Conservation (phyloP, 2,888 invertebrate species). For the Halocaridina rubra region DNA sequence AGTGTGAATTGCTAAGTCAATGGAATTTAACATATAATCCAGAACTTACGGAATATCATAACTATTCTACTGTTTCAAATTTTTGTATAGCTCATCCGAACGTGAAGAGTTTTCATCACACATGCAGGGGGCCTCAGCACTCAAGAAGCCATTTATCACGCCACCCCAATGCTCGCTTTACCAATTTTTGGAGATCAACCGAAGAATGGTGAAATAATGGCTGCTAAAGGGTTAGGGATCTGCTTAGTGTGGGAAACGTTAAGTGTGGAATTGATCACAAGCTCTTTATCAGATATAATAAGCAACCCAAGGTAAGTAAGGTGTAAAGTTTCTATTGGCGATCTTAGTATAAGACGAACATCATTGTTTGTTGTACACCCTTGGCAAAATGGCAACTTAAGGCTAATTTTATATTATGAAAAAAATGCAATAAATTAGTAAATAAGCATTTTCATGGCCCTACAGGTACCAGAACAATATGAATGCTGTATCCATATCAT, state of each 20-base stretch:
- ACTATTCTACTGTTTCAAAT: too few species aligned
- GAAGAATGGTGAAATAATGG: not conserved
- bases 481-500: not conserved
- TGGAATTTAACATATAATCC: too few species aligned
- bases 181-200: not conserved
- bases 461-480: not conserved
- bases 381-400: not conserved
- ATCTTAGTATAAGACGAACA: not conserved
- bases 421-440: too few species aligned
- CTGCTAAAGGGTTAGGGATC: not conserved
- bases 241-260: not conserved
- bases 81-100: not conserved
- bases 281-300: not conserved
- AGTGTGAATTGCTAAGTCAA: too few species aligned
- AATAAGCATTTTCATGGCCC: too few species aligned
- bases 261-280: not conserved
- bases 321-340: not conserved
- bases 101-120: not conserved
- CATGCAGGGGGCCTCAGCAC: not conserved
- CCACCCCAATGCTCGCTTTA: not conserved
- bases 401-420: not conserved
- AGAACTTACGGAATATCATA: too few species aligned
- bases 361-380: not conserved
- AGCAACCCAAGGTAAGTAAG: conserved; percentile 2
- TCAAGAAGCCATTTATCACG: not conserved